These are phyloP conservation scores for Dendrocopos noguchii DNA, from an alignment of 2,113 vertebrate species.

Conservation along the genomic window DNA sequence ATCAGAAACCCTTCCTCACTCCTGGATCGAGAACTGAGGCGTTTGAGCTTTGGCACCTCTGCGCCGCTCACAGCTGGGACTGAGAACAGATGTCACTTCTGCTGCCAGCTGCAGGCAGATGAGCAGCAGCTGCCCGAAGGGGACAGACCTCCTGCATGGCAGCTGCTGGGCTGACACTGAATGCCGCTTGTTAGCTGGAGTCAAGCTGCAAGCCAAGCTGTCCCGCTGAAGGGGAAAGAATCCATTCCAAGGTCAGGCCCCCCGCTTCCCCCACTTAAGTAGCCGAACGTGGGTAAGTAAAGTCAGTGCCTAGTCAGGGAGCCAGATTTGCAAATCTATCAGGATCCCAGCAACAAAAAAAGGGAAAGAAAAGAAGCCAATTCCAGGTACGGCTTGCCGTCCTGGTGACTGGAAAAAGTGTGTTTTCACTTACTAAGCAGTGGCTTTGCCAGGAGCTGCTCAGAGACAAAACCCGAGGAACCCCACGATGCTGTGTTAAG, in stretches of 20 bases:
- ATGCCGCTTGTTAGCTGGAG: neutral
- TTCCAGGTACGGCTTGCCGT: neutral
- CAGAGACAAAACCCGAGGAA: constrained; percentile 14
- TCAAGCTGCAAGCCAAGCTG: neutral
- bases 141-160: constrained; percentile 45
- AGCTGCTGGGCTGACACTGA: constrained; percentile 34
- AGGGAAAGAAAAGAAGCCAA: neutral
- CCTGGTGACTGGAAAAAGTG: neutral
- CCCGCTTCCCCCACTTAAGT: neutral
- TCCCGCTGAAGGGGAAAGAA: neutral
- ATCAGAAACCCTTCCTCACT: constrained; percentile 55
- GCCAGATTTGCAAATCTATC: neutral
- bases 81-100: constrained; percentile 60
- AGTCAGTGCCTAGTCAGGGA: neutral
- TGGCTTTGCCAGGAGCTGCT: constrained; percentile 30
- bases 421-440: constrained; percentile 52
- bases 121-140: constrained; percentile 56
- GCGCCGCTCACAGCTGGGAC: constrained; percentile 52
- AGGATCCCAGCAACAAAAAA: neutral
- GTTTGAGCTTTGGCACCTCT: constrained; percentile 35
- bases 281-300: neutral
- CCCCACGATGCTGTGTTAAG: neutral
- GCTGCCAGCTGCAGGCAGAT: constrained; percentile 64
- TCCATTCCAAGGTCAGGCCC: neutral
- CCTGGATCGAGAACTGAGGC: constrained; percentile 71